These are phyloP conservation scores for Hemibagrus guttatus DNA, from an alignment of 2,797 vertebrate species.

Conservation along the genomic window DNA sequence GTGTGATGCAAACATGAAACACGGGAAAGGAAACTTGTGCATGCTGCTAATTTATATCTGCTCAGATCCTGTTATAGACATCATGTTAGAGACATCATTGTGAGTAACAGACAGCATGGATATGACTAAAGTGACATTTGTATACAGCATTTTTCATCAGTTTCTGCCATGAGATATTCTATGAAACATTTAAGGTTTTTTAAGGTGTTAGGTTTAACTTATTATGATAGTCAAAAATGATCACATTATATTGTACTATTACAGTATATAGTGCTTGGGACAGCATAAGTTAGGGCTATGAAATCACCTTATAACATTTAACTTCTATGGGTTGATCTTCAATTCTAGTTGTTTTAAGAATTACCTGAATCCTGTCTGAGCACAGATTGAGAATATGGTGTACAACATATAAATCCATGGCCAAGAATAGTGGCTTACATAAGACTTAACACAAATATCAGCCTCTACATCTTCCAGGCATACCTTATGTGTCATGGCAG, in stretches of 20 bases:
- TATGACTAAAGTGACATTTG: background rate
- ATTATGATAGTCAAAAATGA: background rate
- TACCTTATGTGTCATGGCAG: background rate
- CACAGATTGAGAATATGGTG: background rate
- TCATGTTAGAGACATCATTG: background rate
- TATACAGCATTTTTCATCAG: background rate
- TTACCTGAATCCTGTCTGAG: background rate
- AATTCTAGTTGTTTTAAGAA: background rate
- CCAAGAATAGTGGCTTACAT: conserved; percentile 11
- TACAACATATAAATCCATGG: background rate
- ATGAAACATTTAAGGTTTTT: background rate
- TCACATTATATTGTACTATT: background rate
- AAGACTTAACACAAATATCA: conserved; percentile 5
- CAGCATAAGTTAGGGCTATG: background rate
- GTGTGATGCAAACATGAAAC: background rate
- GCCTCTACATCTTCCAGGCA: background rate
- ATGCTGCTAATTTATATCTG: background rate
- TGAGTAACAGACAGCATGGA: background rate
- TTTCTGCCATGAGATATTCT: background rate
- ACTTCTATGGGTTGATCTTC: background rate
- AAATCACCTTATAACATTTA: background rate
- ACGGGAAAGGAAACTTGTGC: background rate
- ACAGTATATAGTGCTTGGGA: background rate
- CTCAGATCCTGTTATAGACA: background rate
- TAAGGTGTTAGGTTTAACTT: too few species aligned